A percentile compares a stretch with the other conserved stretches of the same genome.
phyloP scores from a whole-genome alignment of 2,888 invertebrate species.

The Cerceris ruficornis region DNA sequence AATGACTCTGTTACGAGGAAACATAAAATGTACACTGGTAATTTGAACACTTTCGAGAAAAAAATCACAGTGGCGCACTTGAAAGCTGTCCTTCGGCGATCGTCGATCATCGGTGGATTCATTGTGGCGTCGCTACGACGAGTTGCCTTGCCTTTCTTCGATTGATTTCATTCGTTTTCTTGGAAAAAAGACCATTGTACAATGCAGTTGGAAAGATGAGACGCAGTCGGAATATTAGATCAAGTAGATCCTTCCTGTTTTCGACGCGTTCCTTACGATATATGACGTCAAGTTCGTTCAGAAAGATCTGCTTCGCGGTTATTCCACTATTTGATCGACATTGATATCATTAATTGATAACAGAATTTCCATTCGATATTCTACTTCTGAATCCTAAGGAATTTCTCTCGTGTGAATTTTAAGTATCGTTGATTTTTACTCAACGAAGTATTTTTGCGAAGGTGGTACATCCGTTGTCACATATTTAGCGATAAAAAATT shows the following conservation, averaged over 20 bases:
- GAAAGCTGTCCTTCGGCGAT: conserved; percentile 24
- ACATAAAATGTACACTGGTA: too few relatives aligned
- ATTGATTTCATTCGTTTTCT: conserved; percentile 6
- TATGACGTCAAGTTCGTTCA: neutral
- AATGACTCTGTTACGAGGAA: too few relatives aligned
- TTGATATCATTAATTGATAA: too few relatives aligned
- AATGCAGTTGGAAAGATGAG: conserved; percentile 2
- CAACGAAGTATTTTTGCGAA: too few relatives aligned
- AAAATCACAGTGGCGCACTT: neutral
- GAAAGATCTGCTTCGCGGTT: neutral
- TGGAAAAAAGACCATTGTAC: conserved; percentile 13
- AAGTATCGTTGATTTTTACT: too few relatives aligned
- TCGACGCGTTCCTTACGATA: neutral
- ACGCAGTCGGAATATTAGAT: conserved; percentile 33
- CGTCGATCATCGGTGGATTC: neutral
- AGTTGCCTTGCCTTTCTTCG: neutral
- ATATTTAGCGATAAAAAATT: too few relatives aligned
- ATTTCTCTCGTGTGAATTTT: too few relatives aligned
- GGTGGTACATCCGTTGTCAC: too few relatives aligned
- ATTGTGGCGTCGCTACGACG: neutral
- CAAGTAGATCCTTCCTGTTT: neutral
- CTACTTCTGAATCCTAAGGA: too few relatives aligned
- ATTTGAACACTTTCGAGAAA: too few relatives aligned
- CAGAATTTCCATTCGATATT: too few relatives aligned
- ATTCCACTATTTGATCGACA: neutral